Evolutionary conservation across 2,888 invertebrate genomes (phyloP).

Genomic region (Xestia c-nigrum): DNA sequence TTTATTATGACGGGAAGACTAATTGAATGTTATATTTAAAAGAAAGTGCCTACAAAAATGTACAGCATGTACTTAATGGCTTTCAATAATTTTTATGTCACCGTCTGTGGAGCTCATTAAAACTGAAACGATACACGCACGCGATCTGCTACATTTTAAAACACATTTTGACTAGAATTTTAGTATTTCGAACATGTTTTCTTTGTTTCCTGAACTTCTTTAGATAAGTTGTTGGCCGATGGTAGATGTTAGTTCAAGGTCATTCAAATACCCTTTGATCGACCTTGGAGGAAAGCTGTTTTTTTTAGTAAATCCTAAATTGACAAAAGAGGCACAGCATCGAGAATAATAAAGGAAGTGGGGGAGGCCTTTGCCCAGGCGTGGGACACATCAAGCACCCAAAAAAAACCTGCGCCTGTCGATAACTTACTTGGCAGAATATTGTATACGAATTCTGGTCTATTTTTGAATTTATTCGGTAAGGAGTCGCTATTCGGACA

Average conservation of each 20-base stretch:
- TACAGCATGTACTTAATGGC: slow-evolving; percentile 29
- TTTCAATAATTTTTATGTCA: slow-evolving; percentile 46
- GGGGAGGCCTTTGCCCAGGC: no score
- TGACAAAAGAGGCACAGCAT: no score
- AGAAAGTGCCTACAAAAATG: slow-evolving; percentile 34
- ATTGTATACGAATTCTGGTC: no score
- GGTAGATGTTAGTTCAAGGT: background rate
- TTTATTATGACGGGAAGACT: slow-evolving; percentile 9
- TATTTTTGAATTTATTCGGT: no score
- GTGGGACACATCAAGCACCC: no score
- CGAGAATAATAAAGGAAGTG: no score
- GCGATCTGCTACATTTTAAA: slow-evolving; percentile 41
- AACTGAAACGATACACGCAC: slow-evolving; percentile 44
- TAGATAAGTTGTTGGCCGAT: background rate
- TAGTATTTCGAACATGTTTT: background rate
- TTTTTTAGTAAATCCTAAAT: background rate
- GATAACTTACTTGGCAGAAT: no score
- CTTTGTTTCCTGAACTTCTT: background rate
- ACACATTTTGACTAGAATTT: slow-evolving; percentile 1
- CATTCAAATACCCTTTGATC: background rate
- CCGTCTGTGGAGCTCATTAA: slow-evolving; percentile 50
- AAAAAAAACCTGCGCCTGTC: no score
- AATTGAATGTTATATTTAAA: slow-evolving; percentile 37
- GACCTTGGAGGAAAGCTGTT: background rate
- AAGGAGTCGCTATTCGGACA: no score